Percentiles rank a stretch among this genome's conserved stretches.
Evolutionary conservation across 2,888 invertebrate species (phyloP).

Genomic region (Ligdia adustata): DNA sequence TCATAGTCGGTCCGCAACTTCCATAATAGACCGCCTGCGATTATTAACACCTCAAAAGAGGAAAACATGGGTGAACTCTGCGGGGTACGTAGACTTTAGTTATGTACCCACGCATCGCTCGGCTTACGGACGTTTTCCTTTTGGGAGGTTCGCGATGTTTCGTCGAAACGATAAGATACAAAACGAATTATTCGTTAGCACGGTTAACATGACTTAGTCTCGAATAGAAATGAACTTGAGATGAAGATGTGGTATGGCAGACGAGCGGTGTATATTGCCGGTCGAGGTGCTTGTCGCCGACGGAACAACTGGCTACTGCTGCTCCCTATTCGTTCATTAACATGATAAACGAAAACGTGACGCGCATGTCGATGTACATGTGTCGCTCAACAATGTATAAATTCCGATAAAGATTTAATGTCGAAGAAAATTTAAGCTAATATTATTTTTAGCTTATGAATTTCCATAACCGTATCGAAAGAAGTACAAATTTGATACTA

Average conservation of each 20-base stretch:
- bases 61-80: slow-evolving; percentile 67
- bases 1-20: slow-evolving; percentile 77
- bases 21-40: slow-evolving; percentile 69
- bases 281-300: slow-evolving; percentile 41
- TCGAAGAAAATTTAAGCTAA: slow-evolving; percentile 64
- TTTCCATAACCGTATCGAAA: slow-evolving; percentile 66
- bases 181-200: slow-evolving; percentile 35
- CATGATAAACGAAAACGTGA: slow-evolving; percentile 29
- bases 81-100: slow-evolving; percentile 64
- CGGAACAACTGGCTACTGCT: slow-evolving; percentile 42
- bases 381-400: slow-evolving; percentile 27
- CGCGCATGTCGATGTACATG: slow-evolving; percentile 26
- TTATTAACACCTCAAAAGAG: slow-evolving; percentile 63
- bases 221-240: slow-evolving; percentile 38
- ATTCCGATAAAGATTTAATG: slow-evolving; percentile 52
- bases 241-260: slow-evolving; percentile 48
- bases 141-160: slow-evolving; percentile 71
- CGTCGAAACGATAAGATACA: slow-evolving; percentile 47
- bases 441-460: slow-evolving; percentile 64
- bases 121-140: slow-evolving; percentile 64
- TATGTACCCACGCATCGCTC: slow-evolving; percentile 72
- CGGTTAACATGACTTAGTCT: slow-evolving; percentile 34
- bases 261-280: slow-evolving; percentile 51
- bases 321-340: slow-evolving; percentile 16
- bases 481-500: slow-evolving; percentile 73